phyloP scores from a whole-genome alignment of 2,797 vertebrate genomes.

The Sebastes matsubarae region DNA sequence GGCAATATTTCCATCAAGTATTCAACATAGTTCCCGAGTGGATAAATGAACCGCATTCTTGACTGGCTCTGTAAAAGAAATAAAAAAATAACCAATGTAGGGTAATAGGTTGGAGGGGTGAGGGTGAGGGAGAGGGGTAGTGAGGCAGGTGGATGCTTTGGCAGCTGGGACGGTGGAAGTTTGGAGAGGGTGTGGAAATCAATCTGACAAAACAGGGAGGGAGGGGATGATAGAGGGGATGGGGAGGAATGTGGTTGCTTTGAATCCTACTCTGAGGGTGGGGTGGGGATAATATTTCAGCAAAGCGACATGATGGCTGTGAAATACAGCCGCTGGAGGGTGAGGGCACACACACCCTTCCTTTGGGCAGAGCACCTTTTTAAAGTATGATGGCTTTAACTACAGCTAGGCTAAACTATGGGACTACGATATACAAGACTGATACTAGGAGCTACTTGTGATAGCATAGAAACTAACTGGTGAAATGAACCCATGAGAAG shows the following conservation, averaged over 20 bases:
- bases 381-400: conserved; percentile 5
- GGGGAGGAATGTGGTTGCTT: conserved; percentile 4
- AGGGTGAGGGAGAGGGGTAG: neutral
- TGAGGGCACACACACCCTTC: conserved; percentile 75
- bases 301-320: conserved; percentile 81
- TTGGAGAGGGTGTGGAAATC: neutral
- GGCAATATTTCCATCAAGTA: conserved; percentile 47
- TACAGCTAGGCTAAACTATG: neutral
- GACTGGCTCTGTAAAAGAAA: conserved; percentile 37
- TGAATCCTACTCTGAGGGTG: conserved; percentile 4
- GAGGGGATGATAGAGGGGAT: neutral
- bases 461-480: conserved; percentile 4
- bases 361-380: conserved; percentile 58
- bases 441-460: neutral
- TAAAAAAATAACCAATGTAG: conserved; percentile 4
- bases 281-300: conserved; percentile 24
- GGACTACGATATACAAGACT: neutral
- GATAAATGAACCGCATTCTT: conserved; percentile 18
- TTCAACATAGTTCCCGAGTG: conserved; percentile 13
- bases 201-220: conserved; percentile 12
- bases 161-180: neutral
- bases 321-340: conserved; percentile 87
- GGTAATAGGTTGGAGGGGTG: neutral
- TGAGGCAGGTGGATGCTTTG: conserved; percentile 11
- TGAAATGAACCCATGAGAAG: conserved; percentile 6